Conservation (phyloP, 2,797 vertebrate genomes). For the Tiaroga cobitis region DNA sequence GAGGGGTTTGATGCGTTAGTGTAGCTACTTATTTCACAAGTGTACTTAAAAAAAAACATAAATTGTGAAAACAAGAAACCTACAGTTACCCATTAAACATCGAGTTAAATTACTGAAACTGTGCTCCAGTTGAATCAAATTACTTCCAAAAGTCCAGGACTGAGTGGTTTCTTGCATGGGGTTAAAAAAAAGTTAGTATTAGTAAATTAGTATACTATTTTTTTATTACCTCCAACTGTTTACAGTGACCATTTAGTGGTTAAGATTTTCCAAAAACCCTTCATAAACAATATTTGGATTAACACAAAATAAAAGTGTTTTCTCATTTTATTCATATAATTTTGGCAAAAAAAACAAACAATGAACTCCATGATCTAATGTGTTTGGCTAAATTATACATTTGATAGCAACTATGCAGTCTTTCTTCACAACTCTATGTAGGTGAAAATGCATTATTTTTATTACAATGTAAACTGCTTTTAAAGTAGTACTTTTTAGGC, state of each 20-base stretch:
- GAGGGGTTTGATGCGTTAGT: not conserved
- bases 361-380: not conserved
- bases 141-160: not conserved
- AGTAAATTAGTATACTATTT: not conserved
- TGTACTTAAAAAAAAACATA: not conserved
- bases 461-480: not conserved
- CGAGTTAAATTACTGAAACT: not conserved
- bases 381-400: not conserved
- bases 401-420: not conserved
- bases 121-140: not conserved
- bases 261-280: not conserved
- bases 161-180: not conserved
- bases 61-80: not conserved
- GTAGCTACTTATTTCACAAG: not conserved
- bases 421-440: not conserved
- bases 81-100: not conserved
- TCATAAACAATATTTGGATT: not conserved
- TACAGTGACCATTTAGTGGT: not conserved
- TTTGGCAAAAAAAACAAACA: not conserved
- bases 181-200: not conserved
- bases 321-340: not conserved
- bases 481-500: too few species aligned
- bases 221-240: not conserved
- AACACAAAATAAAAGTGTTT: not conserved
- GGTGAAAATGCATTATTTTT: not conserved